Evolutionary conservation across 2,797 vertebrate species (phyloP).

Genomic region (Eulemur rubriventer): DNA sequence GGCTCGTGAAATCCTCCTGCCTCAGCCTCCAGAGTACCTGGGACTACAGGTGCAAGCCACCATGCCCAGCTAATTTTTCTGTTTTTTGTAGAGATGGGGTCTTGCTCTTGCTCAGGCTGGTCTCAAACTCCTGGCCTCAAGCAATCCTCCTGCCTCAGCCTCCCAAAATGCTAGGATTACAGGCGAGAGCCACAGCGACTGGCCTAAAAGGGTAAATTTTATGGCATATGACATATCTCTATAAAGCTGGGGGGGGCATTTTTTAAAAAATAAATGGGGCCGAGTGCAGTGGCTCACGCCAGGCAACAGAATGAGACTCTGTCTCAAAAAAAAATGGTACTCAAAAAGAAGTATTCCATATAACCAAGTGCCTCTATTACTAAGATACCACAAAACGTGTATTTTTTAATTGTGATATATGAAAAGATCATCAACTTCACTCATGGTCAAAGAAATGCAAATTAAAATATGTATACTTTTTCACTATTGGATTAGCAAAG

Average conservation of each 20-base stretch:
- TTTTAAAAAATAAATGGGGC: background rate
- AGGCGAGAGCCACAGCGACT: too few relatives aligned
- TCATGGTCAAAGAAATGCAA: slow-evolving; percentile 51
- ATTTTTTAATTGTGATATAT: slow-evolving; percentile 26
- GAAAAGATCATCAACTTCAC: slow-evolving; percentile 21
- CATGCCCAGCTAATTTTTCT: too few relatives aligned
- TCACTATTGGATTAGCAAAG: slow-evolving; percentile 13
- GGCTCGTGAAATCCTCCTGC: too few relatives aligned
- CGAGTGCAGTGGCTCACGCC: too few relatives aligned
- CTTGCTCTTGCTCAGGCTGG: too few relatives aligned
- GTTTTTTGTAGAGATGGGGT: too few relatives aligned
- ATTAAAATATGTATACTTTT: background rate
- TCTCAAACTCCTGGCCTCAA: too few relatives aligned
- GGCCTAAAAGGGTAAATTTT: background rate
- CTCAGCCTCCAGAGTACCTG: too few relatives aligned
- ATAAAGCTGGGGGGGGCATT: background rate
- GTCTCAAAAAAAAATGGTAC: background rate
- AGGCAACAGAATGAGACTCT: too few relatives aligned
- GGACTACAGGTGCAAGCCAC: too few relatives aligned
- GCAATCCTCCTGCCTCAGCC: too few relatives aligned
- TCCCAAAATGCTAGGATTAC: too few relatives aligned
- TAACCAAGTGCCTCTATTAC: background rate
- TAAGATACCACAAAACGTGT: background rate
- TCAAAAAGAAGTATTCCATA: background rate
- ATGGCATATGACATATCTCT: background rate